These are phyloP conservation scores for Montipora foliosa DNA, from an alignment of 64 coral and sea anemone species.

Conservation along the genomic window DNA sequence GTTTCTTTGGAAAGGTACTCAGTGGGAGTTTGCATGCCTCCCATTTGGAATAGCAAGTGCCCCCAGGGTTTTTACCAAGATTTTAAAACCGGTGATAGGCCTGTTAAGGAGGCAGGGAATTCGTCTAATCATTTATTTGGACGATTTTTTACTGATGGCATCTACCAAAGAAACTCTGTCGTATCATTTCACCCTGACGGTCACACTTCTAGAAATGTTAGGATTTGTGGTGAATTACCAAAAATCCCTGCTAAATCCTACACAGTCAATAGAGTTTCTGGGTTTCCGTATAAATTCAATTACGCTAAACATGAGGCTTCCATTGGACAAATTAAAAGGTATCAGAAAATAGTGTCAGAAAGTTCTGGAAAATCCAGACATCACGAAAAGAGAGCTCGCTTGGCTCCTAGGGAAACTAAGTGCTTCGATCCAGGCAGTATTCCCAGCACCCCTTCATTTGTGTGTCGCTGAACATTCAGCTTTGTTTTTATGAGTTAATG, in stretches of 20 bases:
- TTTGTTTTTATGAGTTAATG: too few species aligned
- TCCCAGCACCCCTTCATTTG: background rate
- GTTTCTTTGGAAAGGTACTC: constrained; percentile 22
- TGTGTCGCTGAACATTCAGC: too few species aligned
- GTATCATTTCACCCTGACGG: background rate
- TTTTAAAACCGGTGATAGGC: constrained; percentile 24
- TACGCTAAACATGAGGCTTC: background rate
- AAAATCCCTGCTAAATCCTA: background rate
- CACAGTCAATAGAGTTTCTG: background rate
- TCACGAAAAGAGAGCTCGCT: background rate
- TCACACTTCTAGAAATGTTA: background rate
- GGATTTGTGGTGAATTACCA: background rate
- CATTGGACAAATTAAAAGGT: background rate
- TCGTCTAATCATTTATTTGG: background rate
- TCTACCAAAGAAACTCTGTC: background rate
- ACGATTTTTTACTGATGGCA: background rate
- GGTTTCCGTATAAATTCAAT: background rate
- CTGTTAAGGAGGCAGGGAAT: background rate
- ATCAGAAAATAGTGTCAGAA: background rate
- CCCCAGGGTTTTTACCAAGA: constrained; percentile 41
- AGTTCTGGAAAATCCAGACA: background rate
- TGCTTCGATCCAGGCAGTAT: background rate
- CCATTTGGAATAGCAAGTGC: constrained; percentile 20
- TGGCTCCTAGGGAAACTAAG: background rate
- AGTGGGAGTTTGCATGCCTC: constrained; percentile 17